These are phyloP conservation scores for Odontamblyopus lacepedii DNA, from an alignment of 2,797 vertebrate genomes.

Conservation along the genomic window DNA sequence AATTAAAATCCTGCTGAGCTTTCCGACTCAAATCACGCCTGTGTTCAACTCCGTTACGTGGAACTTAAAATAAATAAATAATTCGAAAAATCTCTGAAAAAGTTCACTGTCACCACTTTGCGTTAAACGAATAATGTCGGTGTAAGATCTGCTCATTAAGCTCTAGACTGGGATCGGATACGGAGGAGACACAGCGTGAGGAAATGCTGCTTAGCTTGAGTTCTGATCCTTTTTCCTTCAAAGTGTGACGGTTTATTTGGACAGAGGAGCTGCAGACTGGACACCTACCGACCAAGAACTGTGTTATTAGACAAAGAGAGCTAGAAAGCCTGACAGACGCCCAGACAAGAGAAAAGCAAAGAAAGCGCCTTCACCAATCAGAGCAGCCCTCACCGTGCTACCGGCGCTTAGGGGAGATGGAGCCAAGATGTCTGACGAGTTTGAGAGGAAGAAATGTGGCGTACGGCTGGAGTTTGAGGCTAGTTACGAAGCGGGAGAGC, in stretches of 20 bases:
- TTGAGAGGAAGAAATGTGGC: constrained; percentile 19
- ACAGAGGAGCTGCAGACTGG: constrained; percentile 56
- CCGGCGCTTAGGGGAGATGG: constrained; percentile 39
- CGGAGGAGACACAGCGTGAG: constrained; percentile 55
- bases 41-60: constrained; percentile 66
- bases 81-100: constrained; percentile 58
- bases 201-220: constrained; percentile 37
- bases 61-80: constrained; percentile 49
- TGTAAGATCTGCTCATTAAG: constrained; percentile 62
- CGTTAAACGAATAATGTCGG: constrained; percentile 66
- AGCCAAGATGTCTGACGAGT: constrained; percentile 15
- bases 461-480: constrained; percentile 32
- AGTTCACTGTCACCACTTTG: constrained; percentile 67
- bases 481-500: constrained; percentile 22
- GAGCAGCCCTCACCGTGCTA: constrained; percentile 19
- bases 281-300: constrained; percentile 41
- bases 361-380: constrained; percentile 41
- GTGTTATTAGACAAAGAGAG: constrained; percentile 59
- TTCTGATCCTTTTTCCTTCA: constrained; percentile 40
- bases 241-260: constrained; percentile 49
- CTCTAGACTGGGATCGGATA: constrained; percentile 60
- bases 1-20: constrained; percentile 66
- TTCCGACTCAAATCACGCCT: constrained; percentile 53
- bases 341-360: constrained; percentile 52
- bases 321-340: constrained; percentile 60